These are phyloP conservation scores for Botia kubotai DNA, from an alignment of 2,797 vertebrate genomes.

Conservation along the genomic window DNA sequence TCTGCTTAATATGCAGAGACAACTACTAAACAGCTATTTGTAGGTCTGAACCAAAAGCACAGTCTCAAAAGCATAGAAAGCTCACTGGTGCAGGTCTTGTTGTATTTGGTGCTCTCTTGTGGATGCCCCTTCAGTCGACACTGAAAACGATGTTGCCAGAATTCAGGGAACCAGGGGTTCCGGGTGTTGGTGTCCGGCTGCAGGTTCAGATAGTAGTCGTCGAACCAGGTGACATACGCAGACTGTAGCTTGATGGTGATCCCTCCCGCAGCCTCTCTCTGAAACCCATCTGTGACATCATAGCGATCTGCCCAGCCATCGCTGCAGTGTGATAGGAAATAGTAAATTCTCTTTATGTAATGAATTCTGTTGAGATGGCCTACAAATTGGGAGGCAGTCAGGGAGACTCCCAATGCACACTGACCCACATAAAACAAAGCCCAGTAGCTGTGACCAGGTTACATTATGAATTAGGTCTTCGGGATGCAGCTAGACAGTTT, in stretches of 20 bases:
- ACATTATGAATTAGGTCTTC: constrained; percentile 35
- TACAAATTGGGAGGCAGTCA: constrained; percentile 7
- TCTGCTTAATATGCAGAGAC: background rate
- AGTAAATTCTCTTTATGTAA: background rate
- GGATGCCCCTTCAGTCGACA: constrained; percentile 88
- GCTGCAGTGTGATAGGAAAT: constrained; percentile 69
- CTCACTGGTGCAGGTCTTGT: constrained; percentile 95
- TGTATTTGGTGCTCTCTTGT: constrained; percentile 88
- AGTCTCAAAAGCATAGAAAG: constrained; percentile 16
- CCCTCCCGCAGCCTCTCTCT: constrained; percentile 92
- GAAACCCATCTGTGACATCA: constrained; percentile 93
- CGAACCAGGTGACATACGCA: constrained; percentile 96
- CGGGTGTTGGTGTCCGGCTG: constrained; percentile 90
- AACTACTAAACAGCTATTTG: background rate
- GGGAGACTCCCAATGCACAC: constrained; percentile 35
- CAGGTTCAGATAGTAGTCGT: constrained; percentile 95
- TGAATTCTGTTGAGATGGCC: background rate
- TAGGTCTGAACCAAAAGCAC: background rate
- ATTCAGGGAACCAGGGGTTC: constrained; percentile 98
- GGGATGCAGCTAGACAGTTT: constrained; percentile 12
- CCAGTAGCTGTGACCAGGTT: constrained; percentile 37
- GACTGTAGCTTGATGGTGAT: constrained; percentile 99
- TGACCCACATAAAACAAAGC: constrained; percentile 42
- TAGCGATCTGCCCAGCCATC: constrained; percentile 99
- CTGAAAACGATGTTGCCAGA: constrained; percentile 99